phyloP scores from a whole-genome alignment of 1,140 invertebrate genomes.

The Heterodera schachtii region DNA sequence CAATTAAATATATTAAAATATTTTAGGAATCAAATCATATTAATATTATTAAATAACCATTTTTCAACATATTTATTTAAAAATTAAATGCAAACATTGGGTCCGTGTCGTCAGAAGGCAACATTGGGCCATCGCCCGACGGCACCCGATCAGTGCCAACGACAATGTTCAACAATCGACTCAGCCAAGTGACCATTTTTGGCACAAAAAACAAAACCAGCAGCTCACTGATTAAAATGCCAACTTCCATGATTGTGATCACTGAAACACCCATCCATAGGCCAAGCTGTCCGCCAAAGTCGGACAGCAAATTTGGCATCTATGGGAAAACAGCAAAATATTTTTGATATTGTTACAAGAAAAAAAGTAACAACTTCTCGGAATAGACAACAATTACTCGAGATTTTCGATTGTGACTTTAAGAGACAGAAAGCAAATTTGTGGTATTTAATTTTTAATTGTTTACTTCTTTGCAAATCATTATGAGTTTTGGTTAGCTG shows the following conservation, averaged over 20 bases:
- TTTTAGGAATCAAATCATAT: not conserved
- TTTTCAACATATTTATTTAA: too few relatives aligned
- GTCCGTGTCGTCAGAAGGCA: not conserved
- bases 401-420: too few relatives aligned
- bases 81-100: not conserved
- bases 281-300: conserved; percentile 53
- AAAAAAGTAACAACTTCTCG: too few relatives aligned
- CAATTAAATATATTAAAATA: not conserved
- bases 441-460: too few relatives aligned
- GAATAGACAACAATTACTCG: too few relatives aligned
- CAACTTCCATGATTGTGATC: conserved; percentile 52
- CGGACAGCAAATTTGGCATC: conserved; percentile 50
- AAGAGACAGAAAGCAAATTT: too few relatives aligned
- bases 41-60: not conserved
- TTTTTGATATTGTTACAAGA: too few relatives aligned
- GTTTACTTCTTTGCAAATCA: too few relatives aligned
- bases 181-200: not conserved
- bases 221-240: conserved; percentile 44
- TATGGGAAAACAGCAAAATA: conserved; percentile 12
- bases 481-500: too few relatives aligned
- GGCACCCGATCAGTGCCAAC: not conserved
- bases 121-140: not conserved
- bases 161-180: not conserved
- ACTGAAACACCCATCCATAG: conserved; percentile 54
- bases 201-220: conserved; percentile 13